Base-by-base conservation (phyloP, 2,888 invertebrate species). In the Andrena flavipes region DNA sequence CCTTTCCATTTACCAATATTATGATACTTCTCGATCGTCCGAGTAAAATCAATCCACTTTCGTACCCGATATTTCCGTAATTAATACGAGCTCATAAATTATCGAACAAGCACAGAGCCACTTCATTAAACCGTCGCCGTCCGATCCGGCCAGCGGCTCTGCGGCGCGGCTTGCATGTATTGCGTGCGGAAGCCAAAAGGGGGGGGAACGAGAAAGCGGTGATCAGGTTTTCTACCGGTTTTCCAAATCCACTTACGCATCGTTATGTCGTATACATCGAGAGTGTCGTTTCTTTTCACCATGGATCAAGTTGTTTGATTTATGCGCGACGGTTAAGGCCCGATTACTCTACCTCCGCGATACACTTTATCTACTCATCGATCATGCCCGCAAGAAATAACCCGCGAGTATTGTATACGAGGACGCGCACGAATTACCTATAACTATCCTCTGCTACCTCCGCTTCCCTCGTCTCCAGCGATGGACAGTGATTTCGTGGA, bases 171-270 rank as follows among this genome's bases (percentile, higher is more conserved):
- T 1, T 60, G 65, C 42, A 42, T 42, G 13, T n/a, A 51, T 80
- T 72, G 64, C 68, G 42, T 35, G 76, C 13, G 13, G 73, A n/a
- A 65, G 56, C 33, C 20, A 48, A 62, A 51, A 29, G 54, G 56
- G 51, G 64, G 49, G 33, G 75, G 63, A 60, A 64, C 49, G 74
- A 69, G 73, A 85, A 72, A 71, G 77, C 56, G 64, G 76, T 68
- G 76, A 87, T 87, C 87, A 81, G 87, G 85, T 87, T 85, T 87
- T 87, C 87, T 87, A 87, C 87, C 87, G 85, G 87, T 87, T 87
- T 87, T 87, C 85, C 87, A 85, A 87, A 87, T 87, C 87, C 87
- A 85, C 83, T 87, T 87, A 87, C 71, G 82, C 87, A 67, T 87
- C 87, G 74, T 79, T 77, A 79, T 78, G 87, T 80, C 77, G 78